Evolutionary conservation across 2,113 vertebrate genomes (phyloP).

Genomic region (Tachycineta bicolor): DNA sequence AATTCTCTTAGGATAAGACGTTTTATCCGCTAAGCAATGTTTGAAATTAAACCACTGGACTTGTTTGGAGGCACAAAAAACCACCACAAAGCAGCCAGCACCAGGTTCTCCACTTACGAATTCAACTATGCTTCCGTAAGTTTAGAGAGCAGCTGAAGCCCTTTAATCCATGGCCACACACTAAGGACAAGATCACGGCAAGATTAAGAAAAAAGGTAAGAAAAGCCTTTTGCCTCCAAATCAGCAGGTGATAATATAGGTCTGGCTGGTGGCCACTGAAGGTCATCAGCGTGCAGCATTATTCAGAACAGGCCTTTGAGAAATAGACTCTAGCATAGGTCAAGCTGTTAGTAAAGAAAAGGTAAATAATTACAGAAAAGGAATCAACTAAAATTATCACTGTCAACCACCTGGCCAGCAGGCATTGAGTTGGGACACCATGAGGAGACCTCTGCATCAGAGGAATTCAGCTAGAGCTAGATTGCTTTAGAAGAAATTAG

Average conservation of each 20-base stretch:
- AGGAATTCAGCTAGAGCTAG: background rate
- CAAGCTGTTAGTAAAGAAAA: background rate
- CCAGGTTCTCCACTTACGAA: background rate
- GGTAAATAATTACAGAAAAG: background rate
- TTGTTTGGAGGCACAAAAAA: background rate
- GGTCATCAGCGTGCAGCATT: background rate
- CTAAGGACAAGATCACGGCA: background rate
- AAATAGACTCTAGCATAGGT: background rate
- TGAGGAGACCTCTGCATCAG: background rate
- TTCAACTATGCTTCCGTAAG: background rate
- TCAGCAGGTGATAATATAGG: background rate
- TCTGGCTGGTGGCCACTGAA: background rate
- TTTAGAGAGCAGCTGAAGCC: background rate
- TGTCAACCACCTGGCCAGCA: background rate
- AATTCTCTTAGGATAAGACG: background rate
- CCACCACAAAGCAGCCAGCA: background rate
- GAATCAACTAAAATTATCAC: background rate
- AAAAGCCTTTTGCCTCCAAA: constrained; percentile 4
- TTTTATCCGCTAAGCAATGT: background rate
- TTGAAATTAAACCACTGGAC: background rate
- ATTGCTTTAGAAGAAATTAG: background rate
- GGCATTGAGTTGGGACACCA: background rate
- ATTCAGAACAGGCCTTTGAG: background rate
- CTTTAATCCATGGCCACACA: background rate
- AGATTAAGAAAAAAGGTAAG: background rate